phyloP scores from a whole-genome alignment of 2,797 vertebrate genomes.

The Siniperca scherzeri region DNA sequence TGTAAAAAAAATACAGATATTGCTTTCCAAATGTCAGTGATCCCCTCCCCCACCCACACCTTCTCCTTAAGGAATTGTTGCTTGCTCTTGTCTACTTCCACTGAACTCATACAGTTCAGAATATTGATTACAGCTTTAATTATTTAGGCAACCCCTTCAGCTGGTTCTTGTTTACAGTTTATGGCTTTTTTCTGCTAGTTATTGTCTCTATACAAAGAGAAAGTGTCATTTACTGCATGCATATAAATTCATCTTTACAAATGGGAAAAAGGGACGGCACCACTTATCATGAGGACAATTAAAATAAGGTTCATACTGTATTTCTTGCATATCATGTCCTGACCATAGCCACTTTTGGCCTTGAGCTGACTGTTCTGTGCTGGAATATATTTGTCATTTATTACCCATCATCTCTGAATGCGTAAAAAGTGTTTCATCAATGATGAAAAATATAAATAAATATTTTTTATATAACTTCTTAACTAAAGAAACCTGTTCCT shows the following conservation, averaged over 20 bases:
- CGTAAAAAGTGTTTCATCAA: neutral
- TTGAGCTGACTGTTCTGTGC: neutral
- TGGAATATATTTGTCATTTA: neutral
- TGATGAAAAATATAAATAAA: neutral
- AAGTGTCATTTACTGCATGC: conserved; percentile 1
- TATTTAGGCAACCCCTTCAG: conserved; percentile 24
- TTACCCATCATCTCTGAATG: neutral
- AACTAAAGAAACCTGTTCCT: neutral
- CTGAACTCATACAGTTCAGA: neutral
- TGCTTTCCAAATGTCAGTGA: neutral
- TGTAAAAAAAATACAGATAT: neutral
- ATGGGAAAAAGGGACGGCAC: neutral
- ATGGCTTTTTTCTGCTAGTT: conserved; percentile 25
- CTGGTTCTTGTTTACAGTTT: conserved; percentile 12
- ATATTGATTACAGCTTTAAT: conserved; percentile 16
- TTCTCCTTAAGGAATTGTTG: neutral
- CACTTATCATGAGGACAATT: conserved; percentile 6
- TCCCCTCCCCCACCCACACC: neutral
- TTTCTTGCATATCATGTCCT: neutral
- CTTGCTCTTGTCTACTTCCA: neutral
- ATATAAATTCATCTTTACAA: conserved; percentile 33
- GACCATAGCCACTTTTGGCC: neutral
- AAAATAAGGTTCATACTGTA: neutral
- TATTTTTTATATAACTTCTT: neutral
- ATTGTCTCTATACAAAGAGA: conserved; percentile 15